Percentiles rank a stretch among this genome's conserved stretches.
phyloP scores from a whole-genome alignment of 35 echinoderm and acorn worm species.

The Nesometra sesokonis region DNA sequence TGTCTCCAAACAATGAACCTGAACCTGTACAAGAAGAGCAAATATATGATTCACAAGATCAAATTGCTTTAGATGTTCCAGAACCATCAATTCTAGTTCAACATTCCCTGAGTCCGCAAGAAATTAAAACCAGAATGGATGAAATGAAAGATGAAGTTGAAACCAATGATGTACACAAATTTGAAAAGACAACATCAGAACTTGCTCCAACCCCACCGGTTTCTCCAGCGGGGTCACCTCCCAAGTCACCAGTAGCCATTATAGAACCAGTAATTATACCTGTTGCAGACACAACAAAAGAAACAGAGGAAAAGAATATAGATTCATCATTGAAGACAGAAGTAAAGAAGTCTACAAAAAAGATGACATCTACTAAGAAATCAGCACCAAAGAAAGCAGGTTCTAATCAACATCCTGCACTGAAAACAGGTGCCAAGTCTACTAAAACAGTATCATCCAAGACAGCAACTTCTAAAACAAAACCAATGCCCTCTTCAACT shows the following conservation, averaged over 20 bases:
- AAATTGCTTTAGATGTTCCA: background rate
- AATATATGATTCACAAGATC: background rate
- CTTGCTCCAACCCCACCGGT: background rate
- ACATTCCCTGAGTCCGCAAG: background rate
- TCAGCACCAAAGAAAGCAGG: slow-evolving; percentile 18
- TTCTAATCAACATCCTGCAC: background rate
- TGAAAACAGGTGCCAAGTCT: background rate
- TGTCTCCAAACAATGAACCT: background rate
- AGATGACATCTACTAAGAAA: slow-evolving; percentile 27
- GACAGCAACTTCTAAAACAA: background rate
- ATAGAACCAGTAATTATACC: background rate
- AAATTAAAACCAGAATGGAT: background rate
- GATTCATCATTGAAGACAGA: slow-evolving; percentile 22
- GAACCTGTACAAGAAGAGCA: background rate
- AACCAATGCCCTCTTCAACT: background rate
- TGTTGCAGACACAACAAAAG: slow-evolving; percentile 19
- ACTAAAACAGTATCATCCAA: slow-evolving; percentile 8
- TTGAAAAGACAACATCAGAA: background rate
- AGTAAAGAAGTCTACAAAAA: slow-evolving; percentile 30
- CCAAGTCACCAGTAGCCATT: background rate
- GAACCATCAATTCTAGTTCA: background rate
- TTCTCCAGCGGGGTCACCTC: background rate
- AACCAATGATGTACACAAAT: background rate
- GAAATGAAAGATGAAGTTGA: background rate
- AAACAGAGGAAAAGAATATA: slow-evolving; percentile 12